These are phyloP conservation scores for Tetragonula carbonaria DNA, from an alignment of 2,888 invertebrate species.

Conservation along the genomic window DNA sequence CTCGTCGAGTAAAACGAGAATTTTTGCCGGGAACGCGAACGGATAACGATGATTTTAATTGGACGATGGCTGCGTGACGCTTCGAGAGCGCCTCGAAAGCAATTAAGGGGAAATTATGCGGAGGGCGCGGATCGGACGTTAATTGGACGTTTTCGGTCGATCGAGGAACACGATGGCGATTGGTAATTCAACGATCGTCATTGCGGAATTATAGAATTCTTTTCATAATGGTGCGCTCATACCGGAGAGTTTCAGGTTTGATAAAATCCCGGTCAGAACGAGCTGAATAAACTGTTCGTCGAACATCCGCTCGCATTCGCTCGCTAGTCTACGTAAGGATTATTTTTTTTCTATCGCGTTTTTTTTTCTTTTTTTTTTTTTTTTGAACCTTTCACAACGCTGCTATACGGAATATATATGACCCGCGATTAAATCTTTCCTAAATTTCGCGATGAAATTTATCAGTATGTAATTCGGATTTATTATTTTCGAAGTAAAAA, in stretches of 20 bases:
- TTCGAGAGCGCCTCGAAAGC: neutral
- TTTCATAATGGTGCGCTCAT: no score
- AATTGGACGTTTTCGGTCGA: slow-evolving; percentile 20
- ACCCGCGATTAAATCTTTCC: no score
- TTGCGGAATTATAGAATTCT: neutral
- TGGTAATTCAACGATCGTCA: neutral
- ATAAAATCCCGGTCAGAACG: no score
- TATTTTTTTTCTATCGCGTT: neutral
- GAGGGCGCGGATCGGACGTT: neutral
- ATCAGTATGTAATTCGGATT: no score
- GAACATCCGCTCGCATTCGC: no score
- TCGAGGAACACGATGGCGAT: neutral
- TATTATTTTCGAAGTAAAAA: no score
- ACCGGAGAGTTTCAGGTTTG: no score
- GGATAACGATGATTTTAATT: slow-evolving; percentile 35
- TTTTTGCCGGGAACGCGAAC: neutral
- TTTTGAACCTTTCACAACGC: neutral
- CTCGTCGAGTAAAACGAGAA: neutral
- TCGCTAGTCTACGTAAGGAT: neutral
- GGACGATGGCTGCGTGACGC: slow-evolving; percentile 18
- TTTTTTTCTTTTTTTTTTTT: neutral
- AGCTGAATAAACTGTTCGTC: no score
- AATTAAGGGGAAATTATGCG: slow-evolving; percentile 30
- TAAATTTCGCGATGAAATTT: no score
- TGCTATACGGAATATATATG: no score